These are phyloP conservation scores for Phocoena sinus DNA, from an alignment of 2,113 vertebrate species.

Conservation along the genomic window DNA sequence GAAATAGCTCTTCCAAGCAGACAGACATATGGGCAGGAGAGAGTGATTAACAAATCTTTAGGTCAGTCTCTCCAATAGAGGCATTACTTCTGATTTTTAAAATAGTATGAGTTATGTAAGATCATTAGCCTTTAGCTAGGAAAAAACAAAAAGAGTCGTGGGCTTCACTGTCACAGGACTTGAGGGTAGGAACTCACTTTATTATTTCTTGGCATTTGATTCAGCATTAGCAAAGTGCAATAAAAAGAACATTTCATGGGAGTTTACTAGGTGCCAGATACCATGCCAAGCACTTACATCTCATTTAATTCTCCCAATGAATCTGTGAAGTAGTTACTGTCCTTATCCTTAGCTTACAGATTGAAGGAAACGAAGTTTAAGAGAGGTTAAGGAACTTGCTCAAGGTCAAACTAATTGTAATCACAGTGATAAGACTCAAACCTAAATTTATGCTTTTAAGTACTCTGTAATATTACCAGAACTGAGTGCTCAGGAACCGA, in stretches of 20 bases:
- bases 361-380: background rate
- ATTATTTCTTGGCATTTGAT: background rate
- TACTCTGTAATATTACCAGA: background rate
- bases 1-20: conserved; percentile 37
- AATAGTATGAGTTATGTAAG: conserved; percentile 28
- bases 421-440: background rate
- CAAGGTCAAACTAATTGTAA: background rate
- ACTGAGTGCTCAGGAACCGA: background rate
- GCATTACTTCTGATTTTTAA: conserved; percentile 40
- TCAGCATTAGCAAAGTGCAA: background rate
- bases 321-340: background rate
- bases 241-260: background rate
- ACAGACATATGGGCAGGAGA: conserved; percentile 17
- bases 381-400: background rate
- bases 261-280: background rate
- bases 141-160: background rate
- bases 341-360: background rate
- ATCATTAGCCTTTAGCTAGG: background rate
- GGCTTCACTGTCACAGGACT: background rate
- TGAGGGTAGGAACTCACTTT: background rate
- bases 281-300: background rate
- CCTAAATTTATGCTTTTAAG: background rate
- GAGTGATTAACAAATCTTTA: background rate
- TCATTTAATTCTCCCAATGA: background rate
- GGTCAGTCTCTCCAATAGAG: background rate